Evolutionary conservation across 2,797 vertebrate genomes (phyloP).

Genomic region (Urocyon cinereoargenteus): DNA sequence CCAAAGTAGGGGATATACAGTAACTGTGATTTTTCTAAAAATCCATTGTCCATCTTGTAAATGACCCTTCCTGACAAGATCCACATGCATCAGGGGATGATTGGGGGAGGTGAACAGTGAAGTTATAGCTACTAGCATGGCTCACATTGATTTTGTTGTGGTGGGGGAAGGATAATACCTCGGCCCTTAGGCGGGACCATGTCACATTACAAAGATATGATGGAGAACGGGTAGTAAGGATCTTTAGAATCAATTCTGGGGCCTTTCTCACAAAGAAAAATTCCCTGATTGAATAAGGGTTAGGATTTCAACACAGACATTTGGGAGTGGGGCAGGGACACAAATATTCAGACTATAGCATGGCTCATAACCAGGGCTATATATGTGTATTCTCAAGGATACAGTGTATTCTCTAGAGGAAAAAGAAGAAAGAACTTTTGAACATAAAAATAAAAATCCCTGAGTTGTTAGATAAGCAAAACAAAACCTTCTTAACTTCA

Average conservation of each 20-base stretch:
- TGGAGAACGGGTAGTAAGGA: background rate
- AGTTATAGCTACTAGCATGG: background rate
- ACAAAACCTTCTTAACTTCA: slow-evolving; percentile 27
- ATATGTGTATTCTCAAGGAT: background rate
- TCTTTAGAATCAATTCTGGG: background rate
- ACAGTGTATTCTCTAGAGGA: background rate
- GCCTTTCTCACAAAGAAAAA: background rate
- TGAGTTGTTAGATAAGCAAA: background rate
- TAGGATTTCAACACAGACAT: background rate
- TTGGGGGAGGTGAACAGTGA: background rate
- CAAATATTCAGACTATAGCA: background rate
- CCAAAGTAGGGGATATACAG: background rate
- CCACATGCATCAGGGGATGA: background rate
- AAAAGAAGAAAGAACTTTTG: background rate
- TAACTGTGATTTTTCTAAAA: background rate
- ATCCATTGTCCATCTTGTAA: background rate
- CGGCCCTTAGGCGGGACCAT: background rate
- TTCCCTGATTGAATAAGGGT: background rate
- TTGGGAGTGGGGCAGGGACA: background rate
- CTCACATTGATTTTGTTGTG: background rate
- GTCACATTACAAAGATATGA: background rate
- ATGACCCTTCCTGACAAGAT: background rate
- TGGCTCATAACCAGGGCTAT: background rate
- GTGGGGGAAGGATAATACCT: background rate
- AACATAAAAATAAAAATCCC: slow-evolving; percentile 11